These are phyloP conservation scores for Tinamus guttatus DNA, from an alignment of 2,113 vertebrate genomes.

Conservation along the genomic window DNA sequence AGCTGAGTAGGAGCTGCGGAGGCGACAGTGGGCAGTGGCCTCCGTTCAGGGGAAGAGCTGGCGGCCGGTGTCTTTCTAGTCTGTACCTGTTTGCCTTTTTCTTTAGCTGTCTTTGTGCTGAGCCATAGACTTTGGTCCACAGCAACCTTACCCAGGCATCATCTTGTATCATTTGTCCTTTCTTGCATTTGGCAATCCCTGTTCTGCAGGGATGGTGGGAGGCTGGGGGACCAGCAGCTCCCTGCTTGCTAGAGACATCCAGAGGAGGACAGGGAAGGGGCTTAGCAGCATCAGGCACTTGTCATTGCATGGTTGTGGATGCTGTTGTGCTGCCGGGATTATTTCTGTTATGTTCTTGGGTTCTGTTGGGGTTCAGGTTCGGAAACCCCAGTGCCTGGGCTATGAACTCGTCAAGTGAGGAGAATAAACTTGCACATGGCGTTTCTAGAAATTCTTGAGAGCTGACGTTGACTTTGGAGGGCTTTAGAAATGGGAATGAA, in stretches of 20 bases:
- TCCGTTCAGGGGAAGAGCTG: neutral
- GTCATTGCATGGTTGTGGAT: fast-evolving
- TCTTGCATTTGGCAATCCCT: neutral
- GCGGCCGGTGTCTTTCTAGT: neutral
- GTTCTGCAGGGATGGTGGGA: neutral
- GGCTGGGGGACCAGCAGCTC: neutral
- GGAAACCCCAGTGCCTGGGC: neutral
- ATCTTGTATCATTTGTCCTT: neutral
- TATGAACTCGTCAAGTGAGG: neutral
- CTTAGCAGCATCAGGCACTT: neutral
- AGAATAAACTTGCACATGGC: too few relatives aligned
- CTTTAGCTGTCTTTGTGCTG: neutral
- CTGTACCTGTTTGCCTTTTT: neutral
- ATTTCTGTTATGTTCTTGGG: neutral
- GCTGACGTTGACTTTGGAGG: too few relatives aligned
- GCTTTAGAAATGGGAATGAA: too few relatives aligned
- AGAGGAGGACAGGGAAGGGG: neutral
- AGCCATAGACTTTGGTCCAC: neutral
- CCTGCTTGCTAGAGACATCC: neutral
- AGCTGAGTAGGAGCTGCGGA: neutral
- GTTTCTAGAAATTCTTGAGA: too few relatives aligned
- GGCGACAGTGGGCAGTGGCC: neutral
- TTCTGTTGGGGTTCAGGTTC: neutral
- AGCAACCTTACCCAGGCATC: neutral
- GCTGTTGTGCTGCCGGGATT: neutral